These are phyloP conservation scores for Labeo calbasu DNA, from an alignment of 2,797 vertebrate species.

Conservation along the genomic window DNA sequence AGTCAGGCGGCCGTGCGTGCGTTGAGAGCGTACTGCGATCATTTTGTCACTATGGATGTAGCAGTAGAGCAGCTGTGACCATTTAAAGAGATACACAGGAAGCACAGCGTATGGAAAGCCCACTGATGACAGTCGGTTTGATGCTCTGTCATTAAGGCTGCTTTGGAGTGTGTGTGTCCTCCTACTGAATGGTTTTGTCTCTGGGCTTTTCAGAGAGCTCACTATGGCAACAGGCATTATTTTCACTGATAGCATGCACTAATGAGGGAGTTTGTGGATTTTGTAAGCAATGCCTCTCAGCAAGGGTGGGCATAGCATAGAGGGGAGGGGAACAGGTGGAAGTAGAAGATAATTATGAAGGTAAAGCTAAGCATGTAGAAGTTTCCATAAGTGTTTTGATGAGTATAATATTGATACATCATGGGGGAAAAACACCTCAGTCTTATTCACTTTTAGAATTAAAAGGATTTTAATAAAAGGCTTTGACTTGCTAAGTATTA, in stretches of 20 bases:
- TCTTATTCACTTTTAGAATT: neutral
- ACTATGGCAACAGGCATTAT: conserved; percentile 86
- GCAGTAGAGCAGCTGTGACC: conserved; percentile 39
- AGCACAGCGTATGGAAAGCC: conserved; percentile 74
- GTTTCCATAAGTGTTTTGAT: neutral
- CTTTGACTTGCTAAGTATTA: neutral
- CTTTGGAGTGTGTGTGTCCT: conserved; percentile 37
- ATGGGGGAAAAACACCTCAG: neutral
- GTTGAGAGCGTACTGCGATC: conserved; percentile 35
- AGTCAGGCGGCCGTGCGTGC: conserved; percentile 20
- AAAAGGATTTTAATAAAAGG: neutral
- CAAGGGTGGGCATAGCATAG: conserved; percentile 18
- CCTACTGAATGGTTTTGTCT: conserved; percentile 66
- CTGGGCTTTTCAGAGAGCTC: conserved; percentile 75
- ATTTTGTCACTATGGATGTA: conserved; percentile 38
- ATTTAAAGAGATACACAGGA: conserved; percentile 46
- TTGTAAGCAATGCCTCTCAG: conserved; percentile 30
- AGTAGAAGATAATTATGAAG: neutral
- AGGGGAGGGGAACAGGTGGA: conserved; percentile 31
- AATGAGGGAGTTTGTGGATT: conserved; percentile 64
- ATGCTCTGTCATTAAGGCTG: conserved; percentile 70
- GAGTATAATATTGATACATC: neutral
- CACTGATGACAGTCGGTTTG: conserved; percentile 81
- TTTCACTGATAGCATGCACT: conserved; percentile 65
- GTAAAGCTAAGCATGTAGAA: neutral